phyloP scores from a whole-genome alignment of 2,888 invertebrate species.

The Odontocolon sp. region DNA sequence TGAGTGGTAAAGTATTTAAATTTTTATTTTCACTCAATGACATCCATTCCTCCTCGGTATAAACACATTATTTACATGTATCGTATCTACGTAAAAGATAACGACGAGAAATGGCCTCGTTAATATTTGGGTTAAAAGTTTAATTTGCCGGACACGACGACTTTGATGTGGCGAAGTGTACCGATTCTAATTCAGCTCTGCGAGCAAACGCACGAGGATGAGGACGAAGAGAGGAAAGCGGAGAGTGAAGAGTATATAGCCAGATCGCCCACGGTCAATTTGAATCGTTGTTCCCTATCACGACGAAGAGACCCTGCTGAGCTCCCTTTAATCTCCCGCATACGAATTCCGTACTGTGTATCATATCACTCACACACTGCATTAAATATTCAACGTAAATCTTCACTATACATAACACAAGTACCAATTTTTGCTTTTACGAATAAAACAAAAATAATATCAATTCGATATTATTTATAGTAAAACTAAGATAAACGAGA shows the following conservation, averaged over 20 bases:
- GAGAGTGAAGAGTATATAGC: constrained; percentile 3
- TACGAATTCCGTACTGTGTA: constrained; percentile 13
- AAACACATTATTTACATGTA: too few species aligned
- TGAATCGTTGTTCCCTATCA: constrained; percentile 30
- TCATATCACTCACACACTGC: neutral
- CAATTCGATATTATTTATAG: neutral
- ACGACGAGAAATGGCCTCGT: constrained; percentile 16
- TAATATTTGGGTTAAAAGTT: constrained; percentile 72
- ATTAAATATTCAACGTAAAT: neutral
- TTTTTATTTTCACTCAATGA: too few species aligned
- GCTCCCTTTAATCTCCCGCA: neutral
- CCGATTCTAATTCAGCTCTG: constrained; percentile 66
- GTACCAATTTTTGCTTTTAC: neutral
- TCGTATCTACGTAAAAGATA: neutral
- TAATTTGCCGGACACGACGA: constrained; percentile 63
- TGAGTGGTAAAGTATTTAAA: too few species aligned
- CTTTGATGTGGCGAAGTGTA: constrained; percentile 52
- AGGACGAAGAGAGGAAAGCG: neutral
- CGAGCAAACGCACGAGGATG: constrained; percentile 39
- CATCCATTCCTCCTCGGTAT: too few species aligned
- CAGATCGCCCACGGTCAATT: constrained; percentile 61
- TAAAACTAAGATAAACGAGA: neutral
- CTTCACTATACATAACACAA: neutral
- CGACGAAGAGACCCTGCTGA: constrained; percentile 4
- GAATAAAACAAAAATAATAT: neutral